Evolutionary conservation across 1,140 invertebrate genomes (phyloP).

Genomic region (Popillia japonica): DNA sequence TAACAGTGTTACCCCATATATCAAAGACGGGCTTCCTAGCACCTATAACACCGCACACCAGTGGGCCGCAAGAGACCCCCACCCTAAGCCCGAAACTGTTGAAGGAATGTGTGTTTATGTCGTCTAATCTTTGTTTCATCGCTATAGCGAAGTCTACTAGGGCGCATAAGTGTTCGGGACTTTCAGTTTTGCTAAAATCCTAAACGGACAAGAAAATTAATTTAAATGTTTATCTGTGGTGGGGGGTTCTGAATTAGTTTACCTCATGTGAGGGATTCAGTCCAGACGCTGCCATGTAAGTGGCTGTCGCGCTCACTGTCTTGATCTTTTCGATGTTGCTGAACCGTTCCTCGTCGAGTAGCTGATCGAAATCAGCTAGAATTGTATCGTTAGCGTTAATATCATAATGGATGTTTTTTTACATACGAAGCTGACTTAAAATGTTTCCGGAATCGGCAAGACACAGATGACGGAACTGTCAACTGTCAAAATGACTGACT

Average conservation of each 20-base stretch:
- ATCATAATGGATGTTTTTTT: too few species aligned
- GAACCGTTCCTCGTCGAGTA: slow-evolving; percentile 89
- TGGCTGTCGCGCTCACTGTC: slow-evolving; percentile 92
- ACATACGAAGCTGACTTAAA: too few species aligned
- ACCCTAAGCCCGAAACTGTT: slow-evolving; percentile 96
- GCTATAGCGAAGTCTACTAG: slow-evolving; percentile 94
- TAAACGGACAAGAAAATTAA: too few species aligned
- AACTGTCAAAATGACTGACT: too few species aligned
- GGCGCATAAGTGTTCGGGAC: slow-evolving; percentile 82
- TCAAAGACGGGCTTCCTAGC: slow-evolving; percentile 98
- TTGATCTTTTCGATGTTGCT: slow-evolving; percentile 98
- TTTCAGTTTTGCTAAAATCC: slow-evolving; percentile 64
- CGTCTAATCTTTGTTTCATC: slow-evolving; percentile 87
- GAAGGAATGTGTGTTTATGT: slow-evolving; percentile 96
- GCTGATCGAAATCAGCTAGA: slow-evolving; percentile 89
- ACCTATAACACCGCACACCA: slow-evolving; percentile 97
- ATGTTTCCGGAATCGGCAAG: too few species aligned
- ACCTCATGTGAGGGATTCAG: slow-evolving; percentile 81
- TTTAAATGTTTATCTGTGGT: neutral
- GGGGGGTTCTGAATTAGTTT: slow-evolving; percentile 43
- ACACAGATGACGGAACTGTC: too few species aligned
- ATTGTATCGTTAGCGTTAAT: too few species aligned
- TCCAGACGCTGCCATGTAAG: slow-evolving; percentile 99
- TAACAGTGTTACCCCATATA: slow-evolving; percentile 96
- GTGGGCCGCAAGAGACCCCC: slow-evolving; percentile 89